These are phyloP conservation scores for Xyrauchen texanus DNA, from an alignment of 2,113 vertebrate species.

Conservation along the genomic window DNA sequence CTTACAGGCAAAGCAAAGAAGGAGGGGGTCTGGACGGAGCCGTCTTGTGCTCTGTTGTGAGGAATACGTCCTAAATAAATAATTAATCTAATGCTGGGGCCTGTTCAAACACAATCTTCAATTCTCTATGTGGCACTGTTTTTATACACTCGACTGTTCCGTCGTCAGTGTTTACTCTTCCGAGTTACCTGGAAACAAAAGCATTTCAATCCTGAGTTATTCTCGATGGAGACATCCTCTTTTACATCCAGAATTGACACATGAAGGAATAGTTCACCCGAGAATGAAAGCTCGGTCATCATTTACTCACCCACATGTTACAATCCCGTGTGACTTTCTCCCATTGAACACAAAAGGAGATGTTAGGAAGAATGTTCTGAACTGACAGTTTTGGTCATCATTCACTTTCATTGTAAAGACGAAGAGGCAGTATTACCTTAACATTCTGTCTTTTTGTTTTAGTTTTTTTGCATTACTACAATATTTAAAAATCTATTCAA, in stretches of 20 bases:
- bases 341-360: no score
- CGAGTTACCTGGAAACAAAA: constrained; percentile 69
- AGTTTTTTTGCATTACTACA: no score
- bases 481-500: no score
- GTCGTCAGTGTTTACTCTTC: constrained; percentile 59
- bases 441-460: no score
- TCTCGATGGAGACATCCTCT: background rate
- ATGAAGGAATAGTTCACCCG: no score
- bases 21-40: constrained; percentile 10
- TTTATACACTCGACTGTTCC: constrained; percentile 48
- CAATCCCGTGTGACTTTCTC: no score
- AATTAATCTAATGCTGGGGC: constrained; percentile 64
- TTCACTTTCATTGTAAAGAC: no score
- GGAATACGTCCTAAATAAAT: constrained; percentile 63
- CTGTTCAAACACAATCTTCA: constrained; percentile 54
- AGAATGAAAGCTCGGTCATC: no score
- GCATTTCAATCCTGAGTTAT: constrained; percentile 47
- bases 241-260: background rate
- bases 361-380: no score
- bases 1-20: constrained; percentile 36
- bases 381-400: no score
- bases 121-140: constrained; percentile 48
- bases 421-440: no score
- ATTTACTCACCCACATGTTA: no score
- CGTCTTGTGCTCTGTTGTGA: constrained; percentile 51